These are phyloP conservation scores for Sinelater perroti DNA, from an alignment of 2,888 invertebrate species.

Conservation along the genomic window DNA sequence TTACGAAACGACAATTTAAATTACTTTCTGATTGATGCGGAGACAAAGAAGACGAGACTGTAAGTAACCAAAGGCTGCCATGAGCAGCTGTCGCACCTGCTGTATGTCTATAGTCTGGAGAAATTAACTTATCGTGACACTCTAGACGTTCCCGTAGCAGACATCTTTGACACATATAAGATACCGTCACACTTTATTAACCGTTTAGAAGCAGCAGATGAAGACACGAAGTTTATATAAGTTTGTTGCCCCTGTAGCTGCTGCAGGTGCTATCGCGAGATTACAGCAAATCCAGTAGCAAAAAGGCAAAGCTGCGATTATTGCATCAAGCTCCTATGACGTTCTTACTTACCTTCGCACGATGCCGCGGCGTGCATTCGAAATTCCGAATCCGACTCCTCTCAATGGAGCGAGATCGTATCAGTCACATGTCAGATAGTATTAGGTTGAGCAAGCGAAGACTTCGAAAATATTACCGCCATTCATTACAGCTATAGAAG, in stretches of 20 bases:
- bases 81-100: conserved; percentile 45
- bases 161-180: conserved; percentile 49
- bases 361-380: conserved; percentile 8
- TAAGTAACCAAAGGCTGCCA: conserved; percentile 34
- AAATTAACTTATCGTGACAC: conserved; percentile 46
- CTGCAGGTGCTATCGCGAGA: conserved; percentile 16
- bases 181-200: conserved; percentile 45
- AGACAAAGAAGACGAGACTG: conserved; percentile 19
- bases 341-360: conserved; percentile 12
- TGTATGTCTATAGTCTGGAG: conserved; percentile 48
- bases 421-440: conserved; percentile 49
- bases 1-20: neutral
- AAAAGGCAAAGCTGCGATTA: conserved; percentile 7
- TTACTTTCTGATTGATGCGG: conserved; percentile 6
- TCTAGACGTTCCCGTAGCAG: conserved; percentile 43
- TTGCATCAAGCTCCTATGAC: conserved; percentile 6
- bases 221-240: conserved; percentile 18
- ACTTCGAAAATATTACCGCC: conserved; percentile 25
- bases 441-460: conserved; percentile 48
- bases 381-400: conserved; percentile 8
- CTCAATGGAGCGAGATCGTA: conserved; percentile 42
- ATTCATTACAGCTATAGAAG: conserved; percentile 19
- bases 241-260: conserved; percentile 17
- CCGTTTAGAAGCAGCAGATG: conserved; percentile 26
- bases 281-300: conserved; percentile 11